Evolutionary conservation across 1,140 invertebrate genomes (phyloP), one percentile per base, ranked within the genome.

Genomic region (Drosophila elegans): DNA sequence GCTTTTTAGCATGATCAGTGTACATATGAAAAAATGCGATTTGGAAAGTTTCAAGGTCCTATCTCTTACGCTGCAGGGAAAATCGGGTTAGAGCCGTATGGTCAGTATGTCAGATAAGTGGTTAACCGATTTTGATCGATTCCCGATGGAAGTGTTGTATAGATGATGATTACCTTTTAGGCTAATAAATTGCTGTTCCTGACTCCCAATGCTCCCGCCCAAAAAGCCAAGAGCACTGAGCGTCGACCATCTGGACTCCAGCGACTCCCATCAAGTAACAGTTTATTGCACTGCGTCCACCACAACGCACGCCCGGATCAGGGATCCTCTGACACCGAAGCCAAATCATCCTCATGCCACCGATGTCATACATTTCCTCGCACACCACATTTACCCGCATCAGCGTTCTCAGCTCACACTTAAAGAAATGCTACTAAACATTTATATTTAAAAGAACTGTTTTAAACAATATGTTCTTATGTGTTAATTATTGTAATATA

Each of bases 181-280:
- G 10, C 10, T 11, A 38, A 38, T 38, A 38, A 11, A 38, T 38
- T 38, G 9, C 11, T 38, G 36, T 9, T 38, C 12, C 38, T 39
- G 38, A 39, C 38, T 10, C 12, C 12, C 38, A 39, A n/a, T 38
- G 36, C 38, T 36, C 5, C 27, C 6, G 6, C 25, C 44, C 2
- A 21, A 38, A n/a, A 21, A 21, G 16, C 16, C 16, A 21, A 21
- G 64, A 12, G 61, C 41, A 63, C 27, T 9, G 21, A 61, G 38
- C 42, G 25, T 42, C 21, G 25, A 57, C 54, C 71, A 74, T 72
- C 67, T 75, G 73, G 59, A 39, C 42, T 61, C 34, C 48, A 71
- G 61, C 64, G 75, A 85, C 81, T 78, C 82, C 85, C 81, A 85
- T 84, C 81, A 84, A 84, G 85, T 80, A 80, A 74, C 81, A 80